phyloP scores from a whole-genome alignment of 2,113 vertebrate genomes.

The Himantopus leucocephalus region DNA sequence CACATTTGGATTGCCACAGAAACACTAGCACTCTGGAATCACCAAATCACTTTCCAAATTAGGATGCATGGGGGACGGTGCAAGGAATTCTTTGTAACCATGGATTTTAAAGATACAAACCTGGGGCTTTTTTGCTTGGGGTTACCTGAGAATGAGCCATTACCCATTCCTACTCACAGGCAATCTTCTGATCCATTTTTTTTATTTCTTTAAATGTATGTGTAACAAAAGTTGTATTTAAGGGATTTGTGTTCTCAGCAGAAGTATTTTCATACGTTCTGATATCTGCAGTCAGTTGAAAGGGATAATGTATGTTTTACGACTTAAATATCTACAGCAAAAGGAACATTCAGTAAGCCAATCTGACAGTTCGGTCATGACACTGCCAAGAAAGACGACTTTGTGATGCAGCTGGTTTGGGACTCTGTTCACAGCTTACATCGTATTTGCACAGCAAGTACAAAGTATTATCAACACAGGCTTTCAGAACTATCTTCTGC shows the following conservation, averaged over 20 bases:
- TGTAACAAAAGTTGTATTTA: neutral
- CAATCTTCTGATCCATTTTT: neutral
- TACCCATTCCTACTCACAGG: neutral
- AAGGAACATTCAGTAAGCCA: neutral
- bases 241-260: neutral
- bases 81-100: neutral
- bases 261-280: neutral
- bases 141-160: neutral
- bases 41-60: neutral
- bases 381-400: neutral
- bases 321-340: neutral
- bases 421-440: neutral
- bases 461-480: neutral
- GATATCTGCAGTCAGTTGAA: neutral
- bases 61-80: neutral
- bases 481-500: neutral
- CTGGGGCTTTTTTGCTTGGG: neutral
- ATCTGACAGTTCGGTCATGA: neutral
- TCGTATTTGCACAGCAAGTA: neutral
- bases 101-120: neutral
- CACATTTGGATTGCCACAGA: neutral
- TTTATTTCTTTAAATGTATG: neutral
- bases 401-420: slow-evolving; percentile 23
- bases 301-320: neutral
- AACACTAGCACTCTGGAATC: neutral